Evolutionary conservation across 2,888 invertebrate species (phyloP), one percentile per base, ranked within the genome.

Genomic region (Ellobium chinense): DNA sequence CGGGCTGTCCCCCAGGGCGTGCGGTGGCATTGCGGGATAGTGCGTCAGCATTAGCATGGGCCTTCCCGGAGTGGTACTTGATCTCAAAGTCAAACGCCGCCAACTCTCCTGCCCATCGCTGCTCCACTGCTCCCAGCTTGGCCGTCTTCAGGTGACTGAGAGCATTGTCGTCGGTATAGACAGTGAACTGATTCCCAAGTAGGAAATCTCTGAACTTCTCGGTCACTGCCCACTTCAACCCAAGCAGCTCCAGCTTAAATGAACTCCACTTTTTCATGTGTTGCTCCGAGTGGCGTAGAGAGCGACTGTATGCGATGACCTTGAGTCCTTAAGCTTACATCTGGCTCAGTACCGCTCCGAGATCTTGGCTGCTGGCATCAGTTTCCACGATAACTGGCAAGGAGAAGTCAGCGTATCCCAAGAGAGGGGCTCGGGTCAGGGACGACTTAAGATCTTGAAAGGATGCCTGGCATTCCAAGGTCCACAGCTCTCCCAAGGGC

Each of bases 291-390:
- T 75, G 73, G 31, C 82, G 29, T 9, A 87, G 75, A 7, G 63
- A 60, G 39, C 84, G 65, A 56, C 86, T 85, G 24, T 86, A 86
- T 18, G 73, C 77, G 14, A 87, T 56, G 1, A 87, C 83, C 21
- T 39, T 63, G 0, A 21, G 37, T 12, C 78, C 62, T 1, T 60
- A 60, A 14, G 83, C 83, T 66, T 83, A 81, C 9, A 83, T 81
- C 56, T 87, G 86, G 21, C 82, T 81, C 9, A 86, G 60, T 1
- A 87, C 78, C 4, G 82, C 85, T 9, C 85, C 85, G 3, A 86
- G 69, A 2, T 85, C 84, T 14, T 65, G 24, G 34, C 78, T 39
- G 39, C 81, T 77, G 12, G 83, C 85, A 73, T 85, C 86, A 14
- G 75, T 75, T 36, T 87, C 84, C 63, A 87, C 62, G 3, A 86